These are phyloP conservation scores for Chorisops tibialis DNA, from an alignment of 2,888 invertebrate species.

Conservation along the genomic window DNA sequence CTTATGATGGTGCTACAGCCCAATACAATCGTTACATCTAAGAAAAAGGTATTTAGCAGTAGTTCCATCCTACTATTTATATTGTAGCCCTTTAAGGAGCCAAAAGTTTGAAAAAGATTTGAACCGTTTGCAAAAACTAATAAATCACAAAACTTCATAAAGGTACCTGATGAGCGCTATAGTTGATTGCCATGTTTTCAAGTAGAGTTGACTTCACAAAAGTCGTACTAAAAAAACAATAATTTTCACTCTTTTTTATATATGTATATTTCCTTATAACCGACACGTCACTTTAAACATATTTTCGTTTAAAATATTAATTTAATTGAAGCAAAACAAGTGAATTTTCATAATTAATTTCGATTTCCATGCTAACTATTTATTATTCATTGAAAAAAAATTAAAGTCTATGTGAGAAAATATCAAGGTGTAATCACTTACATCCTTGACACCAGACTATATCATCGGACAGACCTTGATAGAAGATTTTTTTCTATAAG, in stretches of 20 bases:
- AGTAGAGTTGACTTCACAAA: not conserved
- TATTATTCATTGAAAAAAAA: not conserved
- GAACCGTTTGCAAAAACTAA: not conserved
- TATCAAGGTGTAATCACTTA: not conserved
- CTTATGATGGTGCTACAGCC: too few species aligned
- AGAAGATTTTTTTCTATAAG: conserved; percentile 2
- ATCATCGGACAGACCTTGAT: not conserved
- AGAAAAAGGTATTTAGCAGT: too few species aligned
- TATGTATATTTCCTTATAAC: not conserved
- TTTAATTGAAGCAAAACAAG: not conserved
- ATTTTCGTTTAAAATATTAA: not conserved
- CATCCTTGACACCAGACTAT: not conserved
- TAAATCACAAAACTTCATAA: not conserved
- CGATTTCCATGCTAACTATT: not conserved
- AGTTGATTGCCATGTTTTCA: conserved; percentile 21
- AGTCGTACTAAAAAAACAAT: not conserved
- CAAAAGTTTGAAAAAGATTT: too few species aligned
- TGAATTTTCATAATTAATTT: not conserved
- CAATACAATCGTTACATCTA: too few species aligned
- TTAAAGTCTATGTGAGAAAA: not conserved
- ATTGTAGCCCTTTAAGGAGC: too few species aligned
- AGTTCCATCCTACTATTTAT: too few species aligned
- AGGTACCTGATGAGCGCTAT: conserved; percentile 27
- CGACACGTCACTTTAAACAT: not conserved
- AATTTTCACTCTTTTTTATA: conserved; percentile 1